A percentile compares a stretch with the other conserved stretches of the same genome.
These are phyloP conservation scores for Taxidea taxus DNA, from an alignment of 2,113 vertebrate species.

Conservation along the genomic window DNA sequence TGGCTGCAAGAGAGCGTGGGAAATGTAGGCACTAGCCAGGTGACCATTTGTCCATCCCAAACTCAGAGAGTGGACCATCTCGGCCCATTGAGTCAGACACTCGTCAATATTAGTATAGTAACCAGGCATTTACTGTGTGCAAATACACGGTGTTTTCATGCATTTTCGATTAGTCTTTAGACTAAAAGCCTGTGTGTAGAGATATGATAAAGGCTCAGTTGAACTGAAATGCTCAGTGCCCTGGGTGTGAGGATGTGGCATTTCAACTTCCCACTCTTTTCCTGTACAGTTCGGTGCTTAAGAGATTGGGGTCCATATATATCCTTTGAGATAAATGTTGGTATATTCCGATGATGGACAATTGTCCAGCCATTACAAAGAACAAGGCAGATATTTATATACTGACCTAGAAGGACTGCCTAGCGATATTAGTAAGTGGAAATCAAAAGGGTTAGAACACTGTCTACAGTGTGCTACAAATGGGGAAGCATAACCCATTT, in stretches of 20 bases:
- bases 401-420: not conserved
- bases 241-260: not conserved
- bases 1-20: not conserved
- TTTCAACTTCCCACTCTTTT: not conserved
- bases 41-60: not conserved
- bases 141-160: not conserved
- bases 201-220: not conserved
- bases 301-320: not conserved
- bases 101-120: not conserved
- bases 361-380: not conserved
- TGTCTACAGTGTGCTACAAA: accelerated
- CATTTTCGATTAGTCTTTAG: not conserved
- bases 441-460: not conserved
- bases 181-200: not conserved
- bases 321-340: not conserved
- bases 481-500: too few species aligned
- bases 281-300: not conserved
- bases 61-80: not conserved
- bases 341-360: not conserved
- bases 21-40: not conserved
- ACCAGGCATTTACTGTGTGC: not conserved
- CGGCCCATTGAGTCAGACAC: not conserved
- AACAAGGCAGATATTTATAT: not conserved
- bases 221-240: not conserved
- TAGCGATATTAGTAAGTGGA: not conserved